Evolutionary conservation across 1,140 invertebrate species (phyloP).

Genomic region (Trichonephila clavipes): DNA sequence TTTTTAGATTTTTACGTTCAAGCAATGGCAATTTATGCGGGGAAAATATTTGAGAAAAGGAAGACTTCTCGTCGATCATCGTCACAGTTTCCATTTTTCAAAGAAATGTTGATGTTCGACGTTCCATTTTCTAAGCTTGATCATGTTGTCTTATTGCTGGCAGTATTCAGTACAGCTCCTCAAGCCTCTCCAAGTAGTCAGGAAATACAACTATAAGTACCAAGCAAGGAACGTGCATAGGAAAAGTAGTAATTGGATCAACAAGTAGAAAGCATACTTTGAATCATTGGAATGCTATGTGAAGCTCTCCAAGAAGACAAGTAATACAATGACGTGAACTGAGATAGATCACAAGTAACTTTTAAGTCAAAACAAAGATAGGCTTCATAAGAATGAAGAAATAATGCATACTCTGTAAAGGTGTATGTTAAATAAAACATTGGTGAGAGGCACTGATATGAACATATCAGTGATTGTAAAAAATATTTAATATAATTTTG

Average conservation of each 20-base stretch:
- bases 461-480: too few relatives aligned
- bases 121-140: too few relatives aligned
- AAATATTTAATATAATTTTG: too few relatives aligned
- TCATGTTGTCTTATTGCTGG: slow-evolving; percentile 42
- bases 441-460: too few relatives aligned
- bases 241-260: slow-evolving; percentile 65
- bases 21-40: slow-evolving; percentile 69
- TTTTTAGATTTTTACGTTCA: slow-evolving; percentile 57
- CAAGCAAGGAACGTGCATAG: slow-evolving; percentile 55
- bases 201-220: not conserved
- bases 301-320: slow-evolving; percentile 66
- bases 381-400: too few relatives aligned
- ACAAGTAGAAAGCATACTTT: slow-evolving; percentile 42
- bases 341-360: not conserved
- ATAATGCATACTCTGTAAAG: too few relatives aligned
- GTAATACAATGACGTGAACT: slow-evolving; percentile 71
- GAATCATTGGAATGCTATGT: slow-evolving; percentile 68
- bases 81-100: slow-evolving; percentile 58
- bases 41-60: slow-evolving; percentile 65
- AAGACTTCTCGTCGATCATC: slow-evolving; percentile 55
- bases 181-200: not conserved
- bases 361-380: not conserved
- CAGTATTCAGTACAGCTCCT: slow-evolving; percentile 16
- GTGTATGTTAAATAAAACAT: too few relatives aligned
- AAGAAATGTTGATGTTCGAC: slow-evolving; percentile 74